These are phyloP conservation scores for Gordius sp. DNA, from an alignment of 2,888 invertebrate genomes.

Conservation along the genomic window DNA sequence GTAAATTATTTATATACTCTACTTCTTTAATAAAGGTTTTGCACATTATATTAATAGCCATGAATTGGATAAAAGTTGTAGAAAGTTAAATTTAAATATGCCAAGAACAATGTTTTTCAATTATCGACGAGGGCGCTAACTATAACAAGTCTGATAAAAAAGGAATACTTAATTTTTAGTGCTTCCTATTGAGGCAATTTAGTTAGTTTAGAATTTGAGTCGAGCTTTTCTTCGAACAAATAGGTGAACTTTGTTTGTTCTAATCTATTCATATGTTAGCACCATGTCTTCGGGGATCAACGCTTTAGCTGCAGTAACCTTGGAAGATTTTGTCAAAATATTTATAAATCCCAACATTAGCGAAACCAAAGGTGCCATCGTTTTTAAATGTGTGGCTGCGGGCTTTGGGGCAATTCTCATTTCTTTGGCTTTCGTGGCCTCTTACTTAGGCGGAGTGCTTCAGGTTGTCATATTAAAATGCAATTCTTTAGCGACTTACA, in stretches of 20 bases:
- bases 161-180: too few relatives aligned
- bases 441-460: slow-evolving; percentile 56
- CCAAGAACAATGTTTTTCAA: too few relatives aligned
- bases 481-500: too few relatives aligned
- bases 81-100: too few relatives aligned
- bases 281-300: slow-evolving; percentile 83
- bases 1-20: too few relatives aligned
- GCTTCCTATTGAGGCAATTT: too few relatives aligned
- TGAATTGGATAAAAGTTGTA: too few relatives aligned
- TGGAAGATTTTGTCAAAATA: slow-evolving; percentile 55
- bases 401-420: slow-evolving; percentile 48
- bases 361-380: slow-evolving; percentile 46
- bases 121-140: too few relatives aligned
- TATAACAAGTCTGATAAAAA: too few relatives aligned
- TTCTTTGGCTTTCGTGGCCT: slow-evolving; percentile 54
- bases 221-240: not conserved
- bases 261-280: slow-evolving; percentile 32
- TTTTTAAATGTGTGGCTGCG: slow-evolving; percentile 42
- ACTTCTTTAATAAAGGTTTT: too few relatives aligned
- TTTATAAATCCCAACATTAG: slow-evolving; percentile 36
- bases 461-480: slow-evolving; percentile 40
- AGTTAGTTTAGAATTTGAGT: not conserved
- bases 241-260: slow-evolving; percentile 5
- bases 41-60: too few relatives aligned
- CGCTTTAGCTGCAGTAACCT: slow-evolving; percentile 62